Evolutionary conservation across 2,888 invertebrate species (phyloP), one percentile per base, ranked within the genome.

Genomic region (Pecten maximus): DNA sequence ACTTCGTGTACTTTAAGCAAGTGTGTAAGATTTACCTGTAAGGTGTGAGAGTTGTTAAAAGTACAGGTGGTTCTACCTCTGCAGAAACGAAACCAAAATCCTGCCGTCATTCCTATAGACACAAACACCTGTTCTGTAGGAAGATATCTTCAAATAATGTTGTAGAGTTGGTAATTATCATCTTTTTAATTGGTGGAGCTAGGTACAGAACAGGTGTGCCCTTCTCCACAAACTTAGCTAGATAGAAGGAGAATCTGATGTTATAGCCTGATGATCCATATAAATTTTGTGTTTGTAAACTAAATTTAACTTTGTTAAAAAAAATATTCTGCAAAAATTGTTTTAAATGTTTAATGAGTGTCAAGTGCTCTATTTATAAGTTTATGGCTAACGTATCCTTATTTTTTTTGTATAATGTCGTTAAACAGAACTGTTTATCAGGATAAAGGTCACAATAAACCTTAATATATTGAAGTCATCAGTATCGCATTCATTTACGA

Each of bases 1-100:
- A 35, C 74, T 74, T 74, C 4, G 0, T 23, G 60, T 16, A 28
- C 28, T 60, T 60, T n/a, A n/a, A 60, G n/a, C n/a, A n/a, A 74
- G 74, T 6, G 23, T 74, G 74, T 74, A 35, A 74, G 74, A 74
- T 74, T 74, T 74, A 74, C 74, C 74, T 74, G 74, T 74, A 74
- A 74, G 74, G 74, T 74, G 35, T 74, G 28, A 28, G 35, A 35
- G 16, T 35, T 23, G 60, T 60, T 44, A 8, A 23, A 23, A 60
- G 60, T 60, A 60, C 60, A n/a, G n/a, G 23, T n/a, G 23, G 2
- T 60, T 60, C 23, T 23, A 35, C 35, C 19, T 23, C 74, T 35
- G 16, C 28, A 12, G 10, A 28, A 74, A 2, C 60, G 6, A 74
- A 28, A 74, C 74, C 19, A 35, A 74, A 28, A 35, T n/a, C 50